A percentile compares a stretch with the other conserved stretches of the same genome.
Conservation (phyloP, 2,888 invertebrate genomes). For the Nipponacmea schrenckii region DNA sequence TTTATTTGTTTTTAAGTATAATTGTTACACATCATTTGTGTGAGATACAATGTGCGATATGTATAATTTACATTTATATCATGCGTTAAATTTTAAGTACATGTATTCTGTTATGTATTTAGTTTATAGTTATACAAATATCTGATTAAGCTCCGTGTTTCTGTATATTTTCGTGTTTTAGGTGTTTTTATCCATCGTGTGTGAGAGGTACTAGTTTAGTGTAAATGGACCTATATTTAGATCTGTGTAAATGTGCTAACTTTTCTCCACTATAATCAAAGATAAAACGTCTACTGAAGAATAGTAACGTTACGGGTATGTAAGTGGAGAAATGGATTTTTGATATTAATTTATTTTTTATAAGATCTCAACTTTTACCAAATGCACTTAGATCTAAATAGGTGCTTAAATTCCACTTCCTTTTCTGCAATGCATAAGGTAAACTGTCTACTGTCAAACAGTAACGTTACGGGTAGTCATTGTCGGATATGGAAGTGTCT, state of each 20-base stretch:
- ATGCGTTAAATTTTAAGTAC: no score
- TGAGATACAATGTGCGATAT: no score
- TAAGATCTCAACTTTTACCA: background rate
- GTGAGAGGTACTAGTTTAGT: no score
- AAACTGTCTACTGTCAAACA: constrained; percentile 8
- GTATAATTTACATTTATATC: no score
- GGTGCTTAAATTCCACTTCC: background rate
- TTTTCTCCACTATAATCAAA: background rate
- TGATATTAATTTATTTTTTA: constrained; percentile 2
- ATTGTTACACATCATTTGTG: no score
- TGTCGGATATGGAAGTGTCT: background rate
- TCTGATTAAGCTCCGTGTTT: no score
- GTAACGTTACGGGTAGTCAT: constrained; percentile 8
- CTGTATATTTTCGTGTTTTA: no score
- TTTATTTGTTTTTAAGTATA: no score
- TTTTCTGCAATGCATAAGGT: background rate
- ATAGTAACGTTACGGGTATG: constrained; percentile 2
- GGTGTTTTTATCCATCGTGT: no score
- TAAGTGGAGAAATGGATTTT: background rate
- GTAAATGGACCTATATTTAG: background rate
- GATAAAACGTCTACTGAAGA: constrained; percentile 1
- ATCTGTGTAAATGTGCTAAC: background rate
- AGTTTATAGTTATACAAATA: no score
- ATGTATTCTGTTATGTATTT: no score
- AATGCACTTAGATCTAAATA: background rate